These are phyloP conservation scores for Cotesia chilonis DNA, from an alignment of 1,140 invertebrate genomes.

Conservation along the genomic window DNA sequence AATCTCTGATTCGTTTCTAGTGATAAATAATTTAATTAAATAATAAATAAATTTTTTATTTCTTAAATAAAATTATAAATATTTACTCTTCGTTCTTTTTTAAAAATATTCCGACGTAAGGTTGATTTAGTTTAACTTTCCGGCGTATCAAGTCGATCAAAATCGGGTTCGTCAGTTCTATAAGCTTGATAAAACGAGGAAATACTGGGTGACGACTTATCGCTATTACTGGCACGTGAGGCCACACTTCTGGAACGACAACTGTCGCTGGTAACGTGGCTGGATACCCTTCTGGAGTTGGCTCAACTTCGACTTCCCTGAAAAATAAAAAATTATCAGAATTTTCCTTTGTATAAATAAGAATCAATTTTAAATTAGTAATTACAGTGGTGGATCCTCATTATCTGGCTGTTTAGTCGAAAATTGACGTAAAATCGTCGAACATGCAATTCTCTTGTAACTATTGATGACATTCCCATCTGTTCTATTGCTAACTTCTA, in stretches of 20 bases:
- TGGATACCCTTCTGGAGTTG: conserved; percentile 49
- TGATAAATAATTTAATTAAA: conserved; percentile 29
- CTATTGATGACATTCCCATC: conserved; percentile 16
- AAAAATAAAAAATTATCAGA: conserved; percentile 21
- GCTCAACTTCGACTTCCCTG: conserved; percentile 44
- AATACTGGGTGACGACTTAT: conserved; percentile 95
- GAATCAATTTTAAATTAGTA: conserved; percentile 15
- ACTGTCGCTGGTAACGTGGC: conserved; percentile 80
- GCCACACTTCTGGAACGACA: conserved; percentile 96
- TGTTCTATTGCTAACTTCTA: conserved; percentile 10
- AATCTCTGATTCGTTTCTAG: conserved; percentile 85
- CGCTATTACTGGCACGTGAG: conserved; percentile 93
- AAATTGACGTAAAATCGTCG: conserved; percentile 44
- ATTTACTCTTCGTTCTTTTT: conserved; percentile 89
- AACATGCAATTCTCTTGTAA: conserved; percentile 32
- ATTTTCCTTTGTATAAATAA: conserved; percentile 2
- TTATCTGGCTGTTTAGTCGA: conserved; percentile 46
- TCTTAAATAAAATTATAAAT: not conserved
- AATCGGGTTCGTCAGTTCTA: conserved; percentile 89
- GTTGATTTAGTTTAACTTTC: conserved; percentile 95
- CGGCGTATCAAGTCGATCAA: conserved; percentile 91
- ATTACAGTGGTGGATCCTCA: conserved; percentile 47
- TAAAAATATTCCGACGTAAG: conserved; percentile 97
- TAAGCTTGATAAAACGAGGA: conserved; percentile 97
- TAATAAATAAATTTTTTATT: not conserved